Percentiles rank a stretch among this genome's conserved stretches.
phyloP scores from a whole-genome alignment of 2,888 invertebrate species.

The Morpho achilles region DNA sequence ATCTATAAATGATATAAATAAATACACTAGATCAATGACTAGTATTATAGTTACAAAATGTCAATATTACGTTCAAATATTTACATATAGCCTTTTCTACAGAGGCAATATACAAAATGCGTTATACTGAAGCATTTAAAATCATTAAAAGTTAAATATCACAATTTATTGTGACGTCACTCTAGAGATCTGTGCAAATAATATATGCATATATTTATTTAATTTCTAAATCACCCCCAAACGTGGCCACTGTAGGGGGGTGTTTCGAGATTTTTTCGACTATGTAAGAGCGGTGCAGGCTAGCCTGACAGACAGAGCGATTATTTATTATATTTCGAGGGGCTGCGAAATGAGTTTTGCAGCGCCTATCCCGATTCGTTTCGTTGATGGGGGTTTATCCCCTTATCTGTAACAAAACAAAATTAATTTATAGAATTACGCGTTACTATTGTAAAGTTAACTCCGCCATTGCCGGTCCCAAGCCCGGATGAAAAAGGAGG shows the following conservation, averaged over 20 bases:
- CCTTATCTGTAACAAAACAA: slow-evolving; percentile 63
- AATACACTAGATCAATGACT: slow-evolving; percentile 79
- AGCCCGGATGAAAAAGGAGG: too few relatives aligned
- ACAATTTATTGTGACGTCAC: slow-evolving; percentile 77
- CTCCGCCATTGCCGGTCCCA: too few relatives aligned
- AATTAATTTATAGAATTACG: too few relatives aligned
- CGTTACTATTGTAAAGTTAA: too few relatives aligned
- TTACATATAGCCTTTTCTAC: slow-evolving; percentile 39
- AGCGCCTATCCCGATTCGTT: slow-evolving; percentile 70
- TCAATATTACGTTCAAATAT: slow-evolving; percentile 50
- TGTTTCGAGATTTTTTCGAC: slow-evolving; percentile 56
- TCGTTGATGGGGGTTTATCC: slow-evolving; percentile 61
- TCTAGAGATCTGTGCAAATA: slow-evolving; percentile 72
- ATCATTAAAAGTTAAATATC: slow-evolving; percentile 47
- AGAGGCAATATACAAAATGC: slow-evolving; percentile 66
- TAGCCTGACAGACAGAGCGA: slow-evolving; percentile 71
- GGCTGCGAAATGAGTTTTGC: slow-evolving; percentile 45
- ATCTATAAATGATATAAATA: slow-evolving; percentile 42
- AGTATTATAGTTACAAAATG: slow-evolving; percentile 64
- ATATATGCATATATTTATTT: slow-evolving; percentile 68
- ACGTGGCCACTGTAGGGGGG: slow-evolving; percentile 74
- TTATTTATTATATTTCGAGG: slow-evolving; percentile 53
- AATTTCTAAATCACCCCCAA: slow-evolving; percentile 46
- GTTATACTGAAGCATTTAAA: slow-evolving; percentile 42
- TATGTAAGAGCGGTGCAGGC: slow-evolving; percentile 69